Conservation (phyloP, 2,113 vertebrate genomes). For the Elanus axillaris region DNA sequence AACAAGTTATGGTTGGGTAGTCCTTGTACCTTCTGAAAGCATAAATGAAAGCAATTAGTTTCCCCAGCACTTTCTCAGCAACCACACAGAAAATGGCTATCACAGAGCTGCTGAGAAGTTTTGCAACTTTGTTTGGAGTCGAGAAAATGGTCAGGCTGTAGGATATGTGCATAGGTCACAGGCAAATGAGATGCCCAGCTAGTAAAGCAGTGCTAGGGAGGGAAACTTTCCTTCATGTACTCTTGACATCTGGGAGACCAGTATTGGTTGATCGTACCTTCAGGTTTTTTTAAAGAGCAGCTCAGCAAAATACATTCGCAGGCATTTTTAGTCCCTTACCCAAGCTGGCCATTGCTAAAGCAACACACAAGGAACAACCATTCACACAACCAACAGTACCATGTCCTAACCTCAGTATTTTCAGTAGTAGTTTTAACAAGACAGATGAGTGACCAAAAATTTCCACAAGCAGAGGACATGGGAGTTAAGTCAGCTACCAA, state of each 20-base stretch:
- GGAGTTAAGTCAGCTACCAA: not conserved
- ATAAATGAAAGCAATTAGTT: not conserved
- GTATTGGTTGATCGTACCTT: not conserved
- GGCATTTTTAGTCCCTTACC: not conserved
- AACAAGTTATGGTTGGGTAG: rapidly evolving
- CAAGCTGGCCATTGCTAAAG: not conserved
- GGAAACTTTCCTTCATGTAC: rapidly evolving
- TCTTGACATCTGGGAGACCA: not conserved
- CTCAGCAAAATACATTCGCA: not conserved
- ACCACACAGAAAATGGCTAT: not conserved
- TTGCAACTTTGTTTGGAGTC: not conserved
- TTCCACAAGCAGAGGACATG: not conserved
- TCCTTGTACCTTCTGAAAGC: not conserved
- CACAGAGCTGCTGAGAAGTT: not conserved
- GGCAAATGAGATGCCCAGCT: not conserved
- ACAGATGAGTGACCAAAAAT: not conserved
- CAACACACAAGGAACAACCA: not conserved
- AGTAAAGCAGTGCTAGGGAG: not conserved
- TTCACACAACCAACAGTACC: not conserved
- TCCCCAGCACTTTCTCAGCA: rapidly evolving
- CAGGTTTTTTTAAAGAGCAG: not conserved
- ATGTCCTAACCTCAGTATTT: rapidly evolving
- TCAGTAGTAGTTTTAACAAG: not conserved
- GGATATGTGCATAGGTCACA: not conserved
- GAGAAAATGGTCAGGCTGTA: not conserved